Base-by-base conservation (phyloP, 2,797 vertebrate genomes). In the Tenualosa ilisha region DNA sequence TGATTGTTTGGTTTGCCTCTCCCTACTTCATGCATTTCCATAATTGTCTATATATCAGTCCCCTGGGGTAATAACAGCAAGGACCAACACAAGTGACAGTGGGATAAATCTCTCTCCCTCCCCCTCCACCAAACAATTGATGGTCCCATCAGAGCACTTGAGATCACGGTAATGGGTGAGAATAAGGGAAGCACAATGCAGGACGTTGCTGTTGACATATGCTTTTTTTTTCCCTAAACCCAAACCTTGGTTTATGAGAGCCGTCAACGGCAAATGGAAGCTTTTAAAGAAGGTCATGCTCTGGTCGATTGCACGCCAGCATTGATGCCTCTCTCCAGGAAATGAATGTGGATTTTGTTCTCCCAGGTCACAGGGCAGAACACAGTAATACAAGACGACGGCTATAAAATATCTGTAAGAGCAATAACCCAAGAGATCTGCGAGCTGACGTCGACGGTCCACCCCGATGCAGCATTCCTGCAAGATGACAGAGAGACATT, bases 231-330 rank as follows among this genome's bases (percentile, higher is more conserved):
- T 31, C 31, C 49, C 86, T 91, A 89, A 89, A 89, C 86, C 87
- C 81, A 50, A 65, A 46, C 75, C 53, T 86, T 86, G 51, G 84
- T 91, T 88, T 88, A 90, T 90, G 87, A 86, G 85, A 6, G 86
- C 82, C 87, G 88, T 88, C 85, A 50, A 81, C 87, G 89, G 82
- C 86, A 89, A 89, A 88, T 82, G 82, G 83, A 86, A 79, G 86
- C 84, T 88, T 90, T 88, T 88, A 90, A 59, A 88, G 88, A 87
- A 89, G 88, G 89, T 89, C 89, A 88, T 54, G 63, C 86, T 83
- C 87, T 59, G 81, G 31, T 31, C 54, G 68, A 85, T 84, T 82
- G 86, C 54, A 24, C 59, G 9, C 75, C 46, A 61, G 82, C 83
- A 81, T 59, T 65, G 84, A 81, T 88, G 82, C 46, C 85, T 54